phyloP scores from a whole-genome alignment of 2,888 invertebrate species.

The Epinotia bilunana region DNA sequence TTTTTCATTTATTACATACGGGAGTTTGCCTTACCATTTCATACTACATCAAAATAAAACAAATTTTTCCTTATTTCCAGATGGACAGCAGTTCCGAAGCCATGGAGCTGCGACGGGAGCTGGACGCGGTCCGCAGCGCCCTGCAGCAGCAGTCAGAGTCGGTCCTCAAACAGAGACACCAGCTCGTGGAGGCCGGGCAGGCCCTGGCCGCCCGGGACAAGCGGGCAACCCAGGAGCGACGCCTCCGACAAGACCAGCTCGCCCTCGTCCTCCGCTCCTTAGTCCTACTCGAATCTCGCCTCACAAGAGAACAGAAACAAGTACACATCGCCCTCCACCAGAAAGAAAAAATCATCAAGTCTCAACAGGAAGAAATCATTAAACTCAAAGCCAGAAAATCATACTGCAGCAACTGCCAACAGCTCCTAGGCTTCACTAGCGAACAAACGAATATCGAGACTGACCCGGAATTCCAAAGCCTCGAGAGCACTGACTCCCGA shows the following conservation, averaged over 20 bases:
- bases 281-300: constrained; percentile 88
- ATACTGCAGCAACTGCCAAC: constrained; percentile 81
- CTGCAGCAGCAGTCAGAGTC: constrained; percentile 86
- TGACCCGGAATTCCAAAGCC: constrained; percentile 81
- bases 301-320: constrained; percentile 89
- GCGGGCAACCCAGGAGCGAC: constrained; percentile 85
- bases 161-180: constrained; percentile 87
- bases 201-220: constrained; percentile 85
- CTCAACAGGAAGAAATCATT: constrained; percentile 88
- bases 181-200: constrained; percentile 86
- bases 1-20: not conserved
- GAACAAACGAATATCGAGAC: constrained; percentile 83
- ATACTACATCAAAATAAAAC: constrained; percentile 5
- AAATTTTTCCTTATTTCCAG: constrained; percentile 78
- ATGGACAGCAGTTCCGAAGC: constrained; percentile 87
- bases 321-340: constrained; percentile 88
- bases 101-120: constrained; percentile 85
- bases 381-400: constrained; percentile 84
- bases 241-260: constrained; percentile 88
- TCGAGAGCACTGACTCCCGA: constrained; percentile 81
- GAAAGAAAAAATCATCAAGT: constrained; percentile 88
- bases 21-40: too few relatives aligned
- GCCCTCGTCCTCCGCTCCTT: constrained; percentile 88
- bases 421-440: constrained; percentile 80
- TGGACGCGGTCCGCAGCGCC: constrained; percentile 87